Percentiles rank a stretch among this genome's conserved stretches.
These are phyloP conservation scores for Athrips mouffetella DNA, from an alignment of 2,888 invertebrate genomes.

Conservation along the genomic window DNA sequence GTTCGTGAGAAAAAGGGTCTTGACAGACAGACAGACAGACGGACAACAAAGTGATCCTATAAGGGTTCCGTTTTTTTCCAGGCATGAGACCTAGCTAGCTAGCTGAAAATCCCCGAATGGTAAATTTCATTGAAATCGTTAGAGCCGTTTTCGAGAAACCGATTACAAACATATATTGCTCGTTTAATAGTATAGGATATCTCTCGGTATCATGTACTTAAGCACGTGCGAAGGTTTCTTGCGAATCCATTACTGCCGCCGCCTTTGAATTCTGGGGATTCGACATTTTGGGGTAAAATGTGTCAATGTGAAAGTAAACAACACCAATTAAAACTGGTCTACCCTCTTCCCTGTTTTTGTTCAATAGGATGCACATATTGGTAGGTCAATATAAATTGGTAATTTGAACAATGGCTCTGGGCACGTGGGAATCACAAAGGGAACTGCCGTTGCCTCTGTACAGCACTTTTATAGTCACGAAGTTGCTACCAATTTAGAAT, in stretches of 20 bases:
- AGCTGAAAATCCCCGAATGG: no score
- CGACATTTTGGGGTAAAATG: constrained; percentile 53
- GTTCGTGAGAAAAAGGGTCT: no score
- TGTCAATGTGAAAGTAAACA: constrained; percentile 39
- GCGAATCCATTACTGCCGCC: constrained; percentile 54
- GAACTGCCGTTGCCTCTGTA: constrained; percentile 30
- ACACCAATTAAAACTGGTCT: constrained; percentile 37
- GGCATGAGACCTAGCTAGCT: no score
- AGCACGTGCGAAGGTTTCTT: constrained; percentile 45
- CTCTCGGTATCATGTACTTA: no score
- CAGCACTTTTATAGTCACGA: constrained; percentile 36
- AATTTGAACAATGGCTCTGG: constrained; percentile 35
- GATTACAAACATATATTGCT: no score
- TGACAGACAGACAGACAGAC: no score
- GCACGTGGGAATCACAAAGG: constrained; percentile 51
- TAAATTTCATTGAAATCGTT: no score
- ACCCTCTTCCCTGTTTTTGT: constrained; percentile 3
- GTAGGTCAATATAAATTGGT: constrained; percentile 37
- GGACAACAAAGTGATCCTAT: no score
- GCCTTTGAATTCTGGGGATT: constrained; percentile 42
- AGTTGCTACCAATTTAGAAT: constrained; percentile 23
- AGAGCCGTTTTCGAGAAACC: no score
- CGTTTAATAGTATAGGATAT: no score
- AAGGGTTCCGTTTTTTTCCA: no score
- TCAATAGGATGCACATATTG: neutral